Percentiles rank a stretch among this genome's conserved stretches.
Evolutionary conservation across 2,797 vertebrate genomes (phyloP).

Genomic region (Pantherophis vulpinus): DNA sequence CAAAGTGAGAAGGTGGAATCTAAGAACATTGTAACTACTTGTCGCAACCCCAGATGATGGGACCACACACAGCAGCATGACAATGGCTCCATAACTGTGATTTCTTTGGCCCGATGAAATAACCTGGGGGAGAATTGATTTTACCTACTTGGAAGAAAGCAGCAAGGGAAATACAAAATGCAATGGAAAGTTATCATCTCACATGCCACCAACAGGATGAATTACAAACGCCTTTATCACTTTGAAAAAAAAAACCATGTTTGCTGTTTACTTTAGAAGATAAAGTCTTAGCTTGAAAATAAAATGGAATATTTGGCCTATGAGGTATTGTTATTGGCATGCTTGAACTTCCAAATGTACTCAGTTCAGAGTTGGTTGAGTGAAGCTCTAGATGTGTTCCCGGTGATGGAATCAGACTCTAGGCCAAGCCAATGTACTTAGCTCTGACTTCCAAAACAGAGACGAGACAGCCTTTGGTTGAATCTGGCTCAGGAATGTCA

Average conservation of each 20-base stretch:
- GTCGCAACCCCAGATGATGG: not conserved
- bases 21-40: not conserved
- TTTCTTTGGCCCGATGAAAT: not conserved
- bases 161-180: not conserved
- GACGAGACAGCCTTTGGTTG: not conserved
- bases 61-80: not conserved
- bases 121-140: not conserved
- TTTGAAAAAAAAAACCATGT: not conserved
- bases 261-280: constrained; percentile 6
- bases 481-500: not conserved
- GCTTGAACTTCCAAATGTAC: not conserved
- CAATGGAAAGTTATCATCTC: not conserved
- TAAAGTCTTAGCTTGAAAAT: constrained; percentile 7
- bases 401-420: not conserved
- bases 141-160: not conserved
- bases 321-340: not conserved
- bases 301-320: not conserved
- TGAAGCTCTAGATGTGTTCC: constrained; percentile 17
- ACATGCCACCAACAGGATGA: not conserved
- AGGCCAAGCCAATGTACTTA: not conserved
- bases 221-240: constrained; percentile 3
- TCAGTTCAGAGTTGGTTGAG: not conserved
- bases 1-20: not conserved
- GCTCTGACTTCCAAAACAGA: not conserved
- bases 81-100: not conserved